Evolutionary conservation across 2,797 vertebrate genomes (phyloP), one percentile per base, ranked within the genome.

Genomic region (Brachyrhaphis roseni): DNA sequence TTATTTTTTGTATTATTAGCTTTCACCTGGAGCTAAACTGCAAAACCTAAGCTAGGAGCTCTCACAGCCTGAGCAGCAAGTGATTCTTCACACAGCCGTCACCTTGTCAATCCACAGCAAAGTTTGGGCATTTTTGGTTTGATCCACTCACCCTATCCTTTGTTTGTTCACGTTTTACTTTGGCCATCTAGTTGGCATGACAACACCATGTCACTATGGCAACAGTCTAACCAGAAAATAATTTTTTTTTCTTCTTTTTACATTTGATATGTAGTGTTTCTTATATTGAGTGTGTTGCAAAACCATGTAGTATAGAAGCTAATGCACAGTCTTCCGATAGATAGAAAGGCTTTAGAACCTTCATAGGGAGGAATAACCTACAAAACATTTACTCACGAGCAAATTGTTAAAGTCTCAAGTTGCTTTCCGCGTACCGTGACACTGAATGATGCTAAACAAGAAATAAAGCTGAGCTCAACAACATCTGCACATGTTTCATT

Each of bases 201-300:
- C 93, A 92, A 94, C 91, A 93, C 89, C 89, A 66, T 34, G 77
- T 95, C 78, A 83, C 95, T 87, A 93, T 95, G 90, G 90, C 90
- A 94, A 95, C 94, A 81, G 85, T 70, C 18, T 74, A 85, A 88
- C 88, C 82, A 80, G 85, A 74, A 89, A 87, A 84, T 78, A 68
- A 73, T 83, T 88, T 89, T 76, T 43, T 51, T 15, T 45, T 36
- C 26, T 53, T 53, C 78, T 53, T 53, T 53, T 26, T 79, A 79
- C 84, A 2, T 85, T 87, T 83, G 85, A 87, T 87, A 88, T 83
- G 82, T 78, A 59, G 64, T 80, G 76, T 80, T 78, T 83, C 80
- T 87, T 79, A 26, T 68, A 26, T 26, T 26, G 8, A 66, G 34
- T 2, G 4, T 70, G 39, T 43, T 43, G 39, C 66, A 43, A 43